Percentiles rank a stretch among this genome's conserved stretches.
Conservation (phyloP, 2,888 invertebrate species). For the Agrochola macilenta region DNA sequence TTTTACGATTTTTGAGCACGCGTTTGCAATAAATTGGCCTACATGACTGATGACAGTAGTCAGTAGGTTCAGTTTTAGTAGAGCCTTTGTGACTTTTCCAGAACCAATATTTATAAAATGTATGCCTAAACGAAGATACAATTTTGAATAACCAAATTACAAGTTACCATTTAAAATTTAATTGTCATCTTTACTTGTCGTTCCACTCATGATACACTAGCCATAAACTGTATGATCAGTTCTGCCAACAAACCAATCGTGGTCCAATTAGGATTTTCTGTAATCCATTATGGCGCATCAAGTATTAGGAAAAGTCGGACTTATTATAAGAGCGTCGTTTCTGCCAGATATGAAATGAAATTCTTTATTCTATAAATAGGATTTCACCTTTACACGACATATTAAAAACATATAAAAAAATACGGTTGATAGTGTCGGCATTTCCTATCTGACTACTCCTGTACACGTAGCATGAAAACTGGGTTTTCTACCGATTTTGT, state of each 20-base stretch:
- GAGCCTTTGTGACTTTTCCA: background rate
- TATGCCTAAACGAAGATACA: background rate
- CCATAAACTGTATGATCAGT: background rate
- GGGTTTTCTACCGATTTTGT: too few species aligned
- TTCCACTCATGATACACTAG: background rate
- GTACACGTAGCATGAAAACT: too few species aligned
- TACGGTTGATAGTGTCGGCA: too few species aligned
- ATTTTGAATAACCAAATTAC: background rate
- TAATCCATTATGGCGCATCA: background rate
- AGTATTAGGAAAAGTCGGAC: background rate
- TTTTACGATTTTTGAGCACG: background rate
- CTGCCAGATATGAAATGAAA: background rate
- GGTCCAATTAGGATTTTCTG: background rate
- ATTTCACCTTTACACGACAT: too few species aligned
- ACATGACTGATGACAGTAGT: background rate
- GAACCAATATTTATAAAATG: background rate
- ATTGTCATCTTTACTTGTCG: background rate
- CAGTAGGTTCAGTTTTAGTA: background rate
- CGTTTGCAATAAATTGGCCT: background rate
- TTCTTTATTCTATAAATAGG: too few species aligned
- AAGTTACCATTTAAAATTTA: background rate
- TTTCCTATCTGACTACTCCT: too few species aligned
- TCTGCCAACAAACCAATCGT: background rate
- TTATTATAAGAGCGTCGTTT: background rate
- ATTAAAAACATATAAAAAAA: too few species aligned